A percentile compares a stretch with the other conserved stretches of the same genome.
Conservation (phyloP, 2,888 invertebrate species). For the Xylota sylvarum region DNA sequence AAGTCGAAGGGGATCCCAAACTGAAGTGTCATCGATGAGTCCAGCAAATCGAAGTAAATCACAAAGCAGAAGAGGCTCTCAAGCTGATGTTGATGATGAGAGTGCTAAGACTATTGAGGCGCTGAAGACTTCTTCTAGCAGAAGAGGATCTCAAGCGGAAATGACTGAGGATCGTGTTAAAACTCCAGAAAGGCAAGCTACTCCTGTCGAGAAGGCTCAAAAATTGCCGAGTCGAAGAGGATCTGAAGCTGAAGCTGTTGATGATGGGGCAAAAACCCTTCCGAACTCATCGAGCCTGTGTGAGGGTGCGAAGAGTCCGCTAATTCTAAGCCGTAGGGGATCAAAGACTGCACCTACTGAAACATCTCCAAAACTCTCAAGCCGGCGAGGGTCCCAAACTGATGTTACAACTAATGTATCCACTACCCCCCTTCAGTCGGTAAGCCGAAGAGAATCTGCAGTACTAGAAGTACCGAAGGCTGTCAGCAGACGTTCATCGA, state of each 20-base stretch:
- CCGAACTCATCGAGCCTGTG: not conserved
- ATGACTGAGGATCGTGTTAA: not conserved
- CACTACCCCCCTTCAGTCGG: not conserved
- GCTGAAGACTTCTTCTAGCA: not conserved
- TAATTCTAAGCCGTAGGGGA: not conserved
- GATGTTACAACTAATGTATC: not conserved
- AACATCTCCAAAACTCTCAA: not conserved
- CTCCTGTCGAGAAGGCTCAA: not conserved
- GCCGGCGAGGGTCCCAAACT: not conserved
- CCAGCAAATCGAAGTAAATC: not conserved
- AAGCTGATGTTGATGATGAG: not conserved
- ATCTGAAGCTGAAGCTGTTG: not conserved
- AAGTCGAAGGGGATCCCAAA: not conserved
- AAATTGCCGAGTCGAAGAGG: not conserved
- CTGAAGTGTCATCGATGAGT: not conserved
- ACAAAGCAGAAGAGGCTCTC: not conserved
- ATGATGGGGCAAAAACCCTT: not conserved
- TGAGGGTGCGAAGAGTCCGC: not conserved
- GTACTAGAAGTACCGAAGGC: not conserved
- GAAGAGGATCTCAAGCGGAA: not conserved
- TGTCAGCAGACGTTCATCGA: constrained; percentile 46
- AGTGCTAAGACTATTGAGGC: not conserved
- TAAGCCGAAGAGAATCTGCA: constrained; percentile 3
- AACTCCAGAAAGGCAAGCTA: not conserved
- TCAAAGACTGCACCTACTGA: not conserved